Evolutionary conservation across 1,140 invertebrate genomes (phyloP).

Genomic region (Bombus ignitus): DNA sequence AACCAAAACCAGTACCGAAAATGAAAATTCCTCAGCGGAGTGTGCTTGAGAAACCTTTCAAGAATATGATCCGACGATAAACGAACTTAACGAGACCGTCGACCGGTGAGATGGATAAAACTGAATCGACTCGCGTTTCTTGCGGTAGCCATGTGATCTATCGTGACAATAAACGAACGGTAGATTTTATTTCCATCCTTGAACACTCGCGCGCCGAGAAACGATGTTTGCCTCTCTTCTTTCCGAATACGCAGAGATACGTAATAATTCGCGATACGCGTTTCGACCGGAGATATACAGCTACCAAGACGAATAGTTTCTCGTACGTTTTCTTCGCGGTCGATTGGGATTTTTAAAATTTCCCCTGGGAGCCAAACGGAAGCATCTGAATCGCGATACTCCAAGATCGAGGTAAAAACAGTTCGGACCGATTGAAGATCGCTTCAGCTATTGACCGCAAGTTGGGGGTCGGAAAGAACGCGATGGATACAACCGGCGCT

Average conservation of each 20-base stretch:
- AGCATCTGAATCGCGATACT: slow-evolving; percentile 15
- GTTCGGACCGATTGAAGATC: slow-evolving; percentile 49
- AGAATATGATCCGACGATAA: slow-evolving; percentile 19
- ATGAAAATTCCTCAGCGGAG: background rate
- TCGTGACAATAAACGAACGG: background rate
- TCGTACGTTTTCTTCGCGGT: background rate
- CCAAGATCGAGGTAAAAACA: slow-evolving; percentile 9
- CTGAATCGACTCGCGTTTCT: background rate
- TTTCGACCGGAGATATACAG: background rate
- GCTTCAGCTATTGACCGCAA: slow-evolving; percentile 23
- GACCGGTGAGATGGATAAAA: background rate
- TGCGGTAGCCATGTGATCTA: background rate
- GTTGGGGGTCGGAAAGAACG: background rate
- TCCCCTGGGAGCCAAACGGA: slow-evolving; percentile 30
- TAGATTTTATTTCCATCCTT: background rate
- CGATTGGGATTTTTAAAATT: slow-evolving; percentile 63
- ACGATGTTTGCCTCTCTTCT: too few species aligned
- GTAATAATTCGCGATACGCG: background rate
- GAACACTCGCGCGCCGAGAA: too few species aligned
- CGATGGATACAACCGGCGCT: background rate
- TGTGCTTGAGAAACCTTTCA: too few species aligned
- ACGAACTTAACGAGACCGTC: slow-evolving; percentile 11
- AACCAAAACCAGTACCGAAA: slow-evolving; percentile 3
- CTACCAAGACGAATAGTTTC: background rate
- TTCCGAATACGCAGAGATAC: background rate